phyloP scores from a whole-genome alignment of 2,113 vertebrate genomes.

The Cyprinodon variegatus region DNA sequence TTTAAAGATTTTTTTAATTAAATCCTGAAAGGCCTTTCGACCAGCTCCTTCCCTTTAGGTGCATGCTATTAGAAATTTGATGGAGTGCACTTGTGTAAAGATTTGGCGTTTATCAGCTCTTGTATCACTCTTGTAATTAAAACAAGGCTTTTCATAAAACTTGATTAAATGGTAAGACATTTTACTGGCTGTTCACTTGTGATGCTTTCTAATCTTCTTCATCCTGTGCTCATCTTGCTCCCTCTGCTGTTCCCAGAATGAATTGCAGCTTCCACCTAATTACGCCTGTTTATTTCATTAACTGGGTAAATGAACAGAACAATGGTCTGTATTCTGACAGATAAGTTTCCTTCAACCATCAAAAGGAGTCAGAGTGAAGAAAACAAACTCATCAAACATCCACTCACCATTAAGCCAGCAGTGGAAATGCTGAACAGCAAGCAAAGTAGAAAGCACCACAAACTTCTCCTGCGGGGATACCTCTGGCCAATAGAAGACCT shows the following conservation, averaged over 20 bases:
- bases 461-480: constrained; percentile 89
- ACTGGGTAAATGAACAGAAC: not conserved
- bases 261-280: not conserved
- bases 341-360: too few relatives aligned
- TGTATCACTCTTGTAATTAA: constrained; percentile 11
- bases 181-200: constrained; percentile 8
- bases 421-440: constrained; percentile 86
- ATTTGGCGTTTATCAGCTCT: constrained; percentile 27
- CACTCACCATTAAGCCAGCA: constrained; percentile 89
- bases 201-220: constrained; percentile 8
- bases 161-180: not conserved
- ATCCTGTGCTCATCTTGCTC: constrained; percentile 45
- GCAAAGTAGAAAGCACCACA: constrained; percentile 90
- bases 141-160: constrained; percentile 25
- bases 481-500: constrained; percentile 91
- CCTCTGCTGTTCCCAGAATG: constrained; percentile 52
- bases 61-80: constrained; percentile 14
- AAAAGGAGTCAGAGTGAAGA: too few relatives aligned
- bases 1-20: constrained; percentile 10
- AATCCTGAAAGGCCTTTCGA: not conserved
- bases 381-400: not conserved
- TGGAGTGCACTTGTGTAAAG: not conserved
- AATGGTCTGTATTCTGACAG: too few relatives aligned
- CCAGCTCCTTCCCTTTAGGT: not conserved
- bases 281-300: not conserved